Conservation (phyloP, 2,113 vertebrate genomes). For the Ardeotis arabs region DNA sequence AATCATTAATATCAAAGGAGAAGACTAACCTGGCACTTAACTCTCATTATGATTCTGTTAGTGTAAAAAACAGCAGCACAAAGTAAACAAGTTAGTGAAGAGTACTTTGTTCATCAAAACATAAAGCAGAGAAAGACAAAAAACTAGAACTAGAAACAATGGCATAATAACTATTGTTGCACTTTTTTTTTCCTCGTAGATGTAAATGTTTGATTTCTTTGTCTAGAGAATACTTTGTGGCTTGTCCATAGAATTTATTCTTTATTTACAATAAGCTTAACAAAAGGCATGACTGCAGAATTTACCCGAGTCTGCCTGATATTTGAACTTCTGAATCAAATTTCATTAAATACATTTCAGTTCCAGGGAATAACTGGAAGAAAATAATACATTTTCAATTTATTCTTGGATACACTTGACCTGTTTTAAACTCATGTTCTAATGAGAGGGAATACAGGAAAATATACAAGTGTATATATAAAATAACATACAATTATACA, state of each 20-base stretch:
- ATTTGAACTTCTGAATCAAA: constrained; percentile 59
- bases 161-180: neutral
- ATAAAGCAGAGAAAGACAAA: neutral
- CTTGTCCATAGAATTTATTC: neutral
- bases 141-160: neutral
- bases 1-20: neutral
- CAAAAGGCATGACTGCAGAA: neutral
- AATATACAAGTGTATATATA: neutral
- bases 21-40: neutral
- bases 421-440: constrained; percentile 55
- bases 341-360: constrained; percentile 30
- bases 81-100: constrained; percentile 29
- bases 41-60: constrained; percentile 19
- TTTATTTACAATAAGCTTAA: constrained; percentile 44
- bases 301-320: constrained; percentile 13
- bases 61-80: neutral
- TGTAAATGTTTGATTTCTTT: constrained; percentile 18
- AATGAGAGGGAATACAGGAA: constrained; percentile 26
- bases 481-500: neutral
- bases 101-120: constrained; percentile 21
- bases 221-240: neutral
- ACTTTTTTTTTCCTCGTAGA: neutral
- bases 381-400: constrained; percentile 57
- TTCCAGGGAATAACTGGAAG: neutral
- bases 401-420: constrained; percentile 35